Base-by-base conservation (phyloP, 2,888 invertebrate genomes). In the Malthinus flaveolus region DNA sequence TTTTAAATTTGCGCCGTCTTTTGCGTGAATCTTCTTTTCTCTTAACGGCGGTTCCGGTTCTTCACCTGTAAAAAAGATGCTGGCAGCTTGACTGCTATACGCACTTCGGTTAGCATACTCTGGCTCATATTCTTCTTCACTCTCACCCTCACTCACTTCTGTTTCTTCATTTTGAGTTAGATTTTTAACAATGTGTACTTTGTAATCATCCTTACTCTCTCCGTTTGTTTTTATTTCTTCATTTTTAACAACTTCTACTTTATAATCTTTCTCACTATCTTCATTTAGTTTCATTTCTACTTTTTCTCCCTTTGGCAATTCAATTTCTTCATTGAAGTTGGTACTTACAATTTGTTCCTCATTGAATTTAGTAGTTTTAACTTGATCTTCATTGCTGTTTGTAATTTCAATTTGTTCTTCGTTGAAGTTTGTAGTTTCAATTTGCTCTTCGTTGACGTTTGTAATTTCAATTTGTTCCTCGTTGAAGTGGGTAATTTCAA, bases 81-180 rank as follows among this genome's bases (percentile, higher is more conserved):
- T 77, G 3, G 74, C 69, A 1, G 77, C 78, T 53, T 73, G 71
- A 58, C 71, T 76, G 46, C 73, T 76, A 59, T 71, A 75, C 12
- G 36, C 48, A 36, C 31, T 45, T 36, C 45, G 55, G 10, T 53
- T 54, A 32, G 11, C 50, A 42, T 50, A 9, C 4, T 5, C 10
- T 7, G 42, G 12, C 7, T 9, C n/a, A 35, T 34, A 23, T 3
- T 49, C 31, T 7, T 33, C 42, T 35, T 48, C 35, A 31, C 13
- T 44, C 12, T 46, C 45, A 32, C 10, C 23, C n/a, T 54, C 54
- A 7, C 39, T 42, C n/a, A 32, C 34, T 37, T 49, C 49, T 34
- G 42, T 32, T 8, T 47, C 52, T 8, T 51, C 52, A 11, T 10
- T n/a, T 53, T 23, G 12, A 47, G 37, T 11, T 8, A 13, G 5